These are phyloP conservation scores for Abrostola triplasia DNA, from an alignment of 2,888 invertebrate species.

Conservation along the genomic window DNA sequence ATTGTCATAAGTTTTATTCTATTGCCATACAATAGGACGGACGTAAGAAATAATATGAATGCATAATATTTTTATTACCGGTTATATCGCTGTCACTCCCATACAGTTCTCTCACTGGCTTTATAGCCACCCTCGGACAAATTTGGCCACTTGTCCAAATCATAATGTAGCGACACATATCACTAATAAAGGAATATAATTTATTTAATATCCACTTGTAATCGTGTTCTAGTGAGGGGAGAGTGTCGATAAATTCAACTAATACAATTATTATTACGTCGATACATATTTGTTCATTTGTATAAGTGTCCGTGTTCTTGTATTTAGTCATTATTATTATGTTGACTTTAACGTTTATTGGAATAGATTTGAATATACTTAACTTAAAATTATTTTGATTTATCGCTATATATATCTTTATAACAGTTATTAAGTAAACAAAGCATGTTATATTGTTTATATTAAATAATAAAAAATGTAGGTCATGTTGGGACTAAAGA, in stretches of 20 bases:
- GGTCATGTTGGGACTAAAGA: neutral
- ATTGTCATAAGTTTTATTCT: too few species aligned
- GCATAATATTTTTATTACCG: neutral
- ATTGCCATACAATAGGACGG: too few species aligned
- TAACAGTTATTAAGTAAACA: too few species aligned
- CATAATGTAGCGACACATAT: conserved; percentile 85
- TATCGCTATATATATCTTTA: too few species aligned
- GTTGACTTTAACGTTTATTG: too few species aligned
- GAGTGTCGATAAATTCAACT: conserved; percentile 34
- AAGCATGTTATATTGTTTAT: neutral
- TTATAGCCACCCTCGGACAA: conserved; percentile 62
- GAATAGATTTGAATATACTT: too few species aligned
- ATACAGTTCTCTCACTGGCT: conserved; percentile 7
- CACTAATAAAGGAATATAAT: conserved; percentile 84
- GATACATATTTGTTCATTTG: conserved; percentile 5
- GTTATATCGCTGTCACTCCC: neutral
- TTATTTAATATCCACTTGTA: conserved; percentile 85
- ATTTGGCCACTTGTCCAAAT: conserved; percentile 85
- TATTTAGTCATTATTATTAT: too few species aligned
- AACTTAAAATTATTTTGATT: too few species aligned
- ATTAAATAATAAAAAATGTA: neutral
- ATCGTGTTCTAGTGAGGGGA: conserved; percentile 63
- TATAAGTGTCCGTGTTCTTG: neutral
- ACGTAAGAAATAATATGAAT: too few species aligned
- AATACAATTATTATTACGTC: conserved; percentile 24